Evolutionary conservation across 1,140 invertebrate genomes (phyloP), one percentile per base, ranked within the genome.

Genomic region (Drosophila lacertosa): DNA sequence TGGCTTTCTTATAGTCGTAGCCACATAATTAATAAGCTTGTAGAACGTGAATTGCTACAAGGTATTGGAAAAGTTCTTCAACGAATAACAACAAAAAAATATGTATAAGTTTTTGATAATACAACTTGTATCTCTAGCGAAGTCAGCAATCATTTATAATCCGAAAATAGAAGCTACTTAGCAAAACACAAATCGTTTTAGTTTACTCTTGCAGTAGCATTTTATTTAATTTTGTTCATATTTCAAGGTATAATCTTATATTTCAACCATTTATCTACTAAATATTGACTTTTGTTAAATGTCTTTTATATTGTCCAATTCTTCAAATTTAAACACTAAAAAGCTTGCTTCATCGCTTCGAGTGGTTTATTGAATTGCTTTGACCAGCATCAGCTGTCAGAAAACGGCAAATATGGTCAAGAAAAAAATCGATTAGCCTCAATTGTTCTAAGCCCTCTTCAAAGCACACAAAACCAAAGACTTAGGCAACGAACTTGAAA

Each of bases 401-500:
- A 84, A 86, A 76, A 75, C 60, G 77, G 54, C 64, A 72, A 62
- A 60, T 55, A 51, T 42, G 48, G 45, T 9, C 54, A 40, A 79
- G 73, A 57, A 74, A 77, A 76, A 74, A 86, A 80, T 83, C 80
- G 82, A 84, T 84, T 84, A 84, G 80, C 81, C 80, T 86, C 77
- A 86, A 86, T 84, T 86, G 77, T 84, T 84, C 82, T 86, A 80
- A 64, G 77, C 60, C 64, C 77, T 67, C 77, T 81, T 69, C 51
- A 66, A 48, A 59, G 53, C 60, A 45, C 62, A 65, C 45, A 64
- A 48, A 50, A 63, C 57, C 48, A 48, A 88, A 77, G 77, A 88
- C 77, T 81, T 79, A 82, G 74, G 82, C 82, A 88, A 82, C 81
- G 77, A 86, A 86, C 81, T 88, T 82, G 82, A 84, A 84, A 84